These are phyloP conservation scores for Galeopterus variegatus DNA, from an alignment of 2,113 vertebrate genomes.

Conservation along the genomic window DNA sequence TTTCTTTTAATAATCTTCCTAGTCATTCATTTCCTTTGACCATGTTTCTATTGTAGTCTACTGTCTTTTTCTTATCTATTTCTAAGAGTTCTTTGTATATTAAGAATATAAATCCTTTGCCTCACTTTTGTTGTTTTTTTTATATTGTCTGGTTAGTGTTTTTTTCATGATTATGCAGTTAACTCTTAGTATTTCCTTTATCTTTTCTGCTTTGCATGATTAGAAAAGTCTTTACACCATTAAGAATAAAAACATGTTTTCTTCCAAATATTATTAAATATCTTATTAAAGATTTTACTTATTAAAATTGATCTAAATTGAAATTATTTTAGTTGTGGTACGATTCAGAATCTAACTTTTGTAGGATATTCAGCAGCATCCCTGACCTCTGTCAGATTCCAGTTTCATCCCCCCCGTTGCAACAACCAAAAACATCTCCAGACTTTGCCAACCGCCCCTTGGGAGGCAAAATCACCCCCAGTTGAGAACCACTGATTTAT, in stretches of 20 bases:
- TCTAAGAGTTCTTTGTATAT: background rate
- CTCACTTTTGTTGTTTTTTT: background rate
- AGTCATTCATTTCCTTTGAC: background rate
- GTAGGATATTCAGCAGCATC: background rate
- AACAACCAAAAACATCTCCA: background rate
- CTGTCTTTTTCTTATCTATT: conserved; percentile 56
- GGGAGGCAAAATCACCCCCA: background rate
- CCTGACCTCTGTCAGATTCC: background rate
- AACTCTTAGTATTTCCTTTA: background rate
- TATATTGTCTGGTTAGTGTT: background rate
- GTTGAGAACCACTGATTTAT: background rate
- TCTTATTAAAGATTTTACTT: background rate
- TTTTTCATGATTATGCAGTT: background rate
- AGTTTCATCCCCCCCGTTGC: background rate
- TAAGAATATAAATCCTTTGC: background rate
- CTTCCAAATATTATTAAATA: background rate
- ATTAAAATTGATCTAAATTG: background rate
- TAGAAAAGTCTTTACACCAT: background rate
- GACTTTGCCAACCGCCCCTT: background rate
- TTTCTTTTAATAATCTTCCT: background rate
- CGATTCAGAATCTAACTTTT: background rate
- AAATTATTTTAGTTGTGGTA: background rate
- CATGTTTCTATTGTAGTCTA: background rate
- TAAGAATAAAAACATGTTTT: conserved; percentile 7
- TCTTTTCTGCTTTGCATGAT: background rate